Percentiles rank a stretch among this genome's conserved stretches.
Evolutionary conservation across 2,113 vertebrate species (phyloP).

Genomic region (Axis porcinus): DNA sequence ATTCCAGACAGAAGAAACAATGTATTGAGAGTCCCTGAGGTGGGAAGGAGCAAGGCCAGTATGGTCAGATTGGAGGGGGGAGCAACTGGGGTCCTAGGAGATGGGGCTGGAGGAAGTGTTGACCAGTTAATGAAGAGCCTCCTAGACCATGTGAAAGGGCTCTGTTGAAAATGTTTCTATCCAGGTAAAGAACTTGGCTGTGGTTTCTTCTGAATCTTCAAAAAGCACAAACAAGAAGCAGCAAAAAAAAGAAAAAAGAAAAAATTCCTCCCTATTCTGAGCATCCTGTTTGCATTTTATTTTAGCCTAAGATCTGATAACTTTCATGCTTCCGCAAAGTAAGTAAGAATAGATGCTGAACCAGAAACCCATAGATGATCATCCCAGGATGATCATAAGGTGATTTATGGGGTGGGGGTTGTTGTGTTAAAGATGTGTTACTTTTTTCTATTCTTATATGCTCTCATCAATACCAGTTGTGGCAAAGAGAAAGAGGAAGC

Average conservation of each 20-base stretch:
- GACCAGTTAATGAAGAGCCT: background rate
- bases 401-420: background rate
- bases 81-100: background rate
- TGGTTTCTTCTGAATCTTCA: background rate
- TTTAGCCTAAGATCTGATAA: background rate
- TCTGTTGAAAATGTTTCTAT: background rate
- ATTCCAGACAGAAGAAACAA: background rate
- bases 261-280: background rate
- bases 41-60: background rate
- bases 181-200: background rate
- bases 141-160: background rate
- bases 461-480: background rate
- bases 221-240: background rate
- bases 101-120: background rate
- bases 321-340: background rate
- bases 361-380: background rate
- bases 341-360: background rate
- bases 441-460: background rate
- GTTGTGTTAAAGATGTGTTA: background rate
- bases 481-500: background rate
- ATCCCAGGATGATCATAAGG: background rate
- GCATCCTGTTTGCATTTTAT: background rate
- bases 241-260: background rate
- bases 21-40: background rate
- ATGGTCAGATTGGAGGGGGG: background rate